Base-by-base conservation (phyloP, 1,140 invertebrate genomes). In the Atta cephalotes region DNA sequence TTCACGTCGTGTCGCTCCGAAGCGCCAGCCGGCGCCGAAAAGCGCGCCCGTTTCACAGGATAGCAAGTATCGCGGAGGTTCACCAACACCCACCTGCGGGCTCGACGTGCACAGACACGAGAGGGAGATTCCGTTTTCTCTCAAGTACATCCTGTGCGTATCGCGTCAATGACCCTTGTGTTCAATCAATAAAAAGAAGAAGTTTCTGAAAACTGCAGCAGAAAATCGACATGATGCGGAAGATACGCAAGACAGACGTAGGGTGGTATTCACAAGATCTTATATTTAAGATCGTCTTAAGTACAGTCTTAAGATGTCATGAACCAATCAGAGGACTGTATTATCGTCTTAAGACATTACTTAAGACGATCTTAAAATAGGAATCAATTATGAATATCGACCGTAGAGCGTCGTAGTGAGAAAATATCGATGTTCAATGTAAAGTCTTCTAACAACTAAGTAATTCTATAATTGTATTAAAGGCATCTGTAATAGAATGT, bases 31-130 rank as follows among this genome's bases (percentile, higher is more conserved):
- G 56, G 60, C 65, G 68, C 60, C 74, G 91, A 93, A 93, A 91
- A 88, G 89, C 93, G 93, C 93, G 93, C 92, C 91, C 70, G 76
- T 92, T 92, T 94, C 92, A 94, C 93, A 94, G 93, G 93, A 82
- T 92, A 93, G 87, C 93, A 94, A 93, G 68, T 84, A 53, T 35
- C 31, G 65, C 82, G 68, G 84, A 90, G 87, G 85, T 81, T 88
- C 28, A 0, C 31, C 80, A 12, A 9, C 35, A 49, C 35, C 56
- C 7, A 31, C 28, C 70, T 16, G 14, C 16, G 49, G 35, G 16
- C n/a, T 16, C 62, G 35, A 49, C 53, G 12, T 77, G 25, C 49
- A 65, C 74, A 49, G 45, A 16, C 76, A 39, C 76, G 51, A 68
- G 10, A 35, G 21, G 39, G 14, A 70, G 53, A 58, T 16, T 16